Evolutionary conservation across 2,888 invertebrate species (phyloP), one percentile per base, ranked within the genome.

Genomic region (Standfussiana lucernea): DNA sequence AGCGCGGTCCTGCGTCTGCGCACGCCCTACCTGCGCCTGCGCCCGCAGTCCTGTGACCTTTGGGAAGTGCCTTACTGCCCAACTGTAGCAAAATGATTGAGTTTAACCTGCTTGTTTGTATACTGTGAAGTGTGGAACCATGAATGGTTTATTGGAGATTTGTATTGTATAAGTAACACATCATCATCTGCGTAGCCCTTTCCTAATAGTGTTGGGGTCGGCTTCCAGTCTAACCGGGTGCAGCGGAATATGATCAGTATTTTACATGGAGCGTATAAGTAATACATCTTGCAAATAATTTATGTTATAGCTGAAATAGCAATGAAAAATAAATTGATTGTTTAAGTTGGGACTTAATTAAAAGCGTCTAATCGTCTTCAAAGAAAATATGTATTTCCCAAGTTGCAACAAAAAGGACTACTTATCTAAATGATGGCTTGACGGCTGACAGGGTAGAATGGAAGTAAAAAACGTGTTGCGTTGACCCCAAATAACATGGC

Each of bases 11-110:
- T 77, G 77, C 42, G 35, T 24, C 35, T 24, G 37, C 28, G 32
- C 32, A 18, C 18, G 40, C 61, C 35, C 50, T 78, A 76, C 79
- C 86, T 75, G 75, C 74, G 69, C 75, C 71, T 75, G 69, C 75
- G 66, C 77, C 64, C 74, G 37, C 65, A 76, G 73, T 85, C 77
- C 84, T 82, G 69, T 86, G 81, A 88, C 88, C 86, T 80, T 45
- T 76, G 37, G 56, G 77, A 56, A 66, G 76, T 74, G 71, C 62
- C 74, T 72, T 76, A 80, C 79, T 83, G 69, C 65, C 70, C 75
- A 79, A 78, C 70, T 68, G 37, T 35, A 28, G 56, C 4, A 18
- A 69, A 73, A 28, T 74, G 50, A 59, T 67, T 64, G 45, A 28
- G 37, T 10, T 71, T 42, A 66, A 83, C 80, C 32, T 74, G 70